Evolutionary conservation across 2,113 vertebrate species (phyloP).

Genomic region (Cinclus mexicanus): DNA sequence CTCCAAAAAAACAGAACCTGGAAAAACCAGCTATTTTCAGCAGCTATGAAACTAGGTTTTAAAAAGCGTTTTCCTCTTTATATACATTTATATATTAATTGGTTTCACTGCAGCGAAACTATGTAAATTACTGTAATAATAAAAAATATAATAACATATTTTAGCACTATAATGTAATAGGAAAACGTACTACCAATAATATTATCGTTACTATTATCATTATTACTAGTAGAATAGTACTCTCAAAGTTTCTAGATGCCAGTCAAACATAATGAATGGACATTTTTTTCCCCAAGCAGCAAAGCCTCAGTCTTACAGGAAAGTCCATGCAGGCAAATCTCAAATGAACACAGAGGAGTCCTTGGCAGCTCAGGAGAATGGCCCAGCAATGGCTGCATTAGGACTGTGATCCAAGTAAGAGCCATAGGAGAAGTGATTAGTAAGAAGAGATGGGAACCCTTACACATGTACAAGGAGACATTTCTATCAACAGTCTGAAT

Average conservation of each 20-base stretch:
- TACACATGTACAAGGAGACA: rapidly evolving
- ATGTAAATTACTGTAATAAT: neutral
- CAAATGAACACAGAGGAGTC: neutral
- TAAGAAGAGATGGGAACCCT: neutral
- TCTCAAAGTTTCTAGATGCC: neutral
- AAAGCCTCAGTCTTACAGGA: neutral
- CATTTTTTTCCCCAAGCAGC: neutral
- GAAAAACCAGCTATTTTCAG: conserved; percentile 47
- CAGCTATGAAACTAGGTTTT: neutral
- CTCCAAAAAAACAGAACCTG: conserved; percentile 1
- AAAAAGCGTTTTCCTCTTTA: neutral
- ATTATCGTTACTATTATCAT: neutral
- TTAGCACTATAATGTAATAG: neutral
- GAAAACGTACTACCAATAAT: neutral
- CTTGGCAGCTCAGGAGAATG: neutral
- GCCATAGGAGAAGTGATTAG: neutral
- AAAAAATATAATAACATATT: conserved; percentile 8
- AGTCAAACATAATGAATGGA: neutral
- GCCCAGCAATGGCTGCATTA: neutral
- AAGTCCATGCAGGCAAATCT: neutral
- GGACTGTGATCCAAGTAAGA: neutral
- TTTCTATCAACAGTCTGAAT: neutral
- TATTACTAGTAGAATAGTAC: neutral
- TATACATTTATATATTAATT: neutral
- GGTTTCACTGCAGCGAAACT: neutral